A percentile compares a stretch with the other conserved stretches of the same genome.
Evolutionary conservation across 2,113 vertebrate genomes (phyloP).

Genomic region (Crypturellus undulatus): DNA sequence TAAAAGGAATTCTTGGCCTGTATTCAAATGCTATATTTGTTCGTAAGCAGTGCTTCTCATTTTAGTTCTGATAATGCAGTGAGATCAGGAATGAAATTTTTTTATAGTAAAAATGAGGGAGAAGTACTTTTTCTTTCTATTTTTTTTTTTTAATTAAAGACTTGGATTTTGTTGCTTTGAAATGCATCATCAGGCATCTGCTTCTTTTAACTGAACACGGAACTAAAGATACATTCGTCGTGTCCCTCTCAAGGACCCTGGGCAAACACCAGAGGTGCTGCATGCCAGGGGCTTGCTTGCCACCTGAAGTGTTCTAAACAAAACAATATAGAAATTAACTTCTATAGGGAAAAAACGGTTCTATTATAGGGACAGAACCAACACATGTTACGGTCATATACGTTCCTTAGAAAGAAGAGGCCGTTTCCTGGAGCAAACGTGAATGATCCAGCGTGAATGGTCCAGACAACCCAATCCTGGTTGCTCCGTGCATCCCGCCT

Average conservation of each 20-base stretch:
- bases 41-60: constrained; percentile 61
- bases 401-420: not conserved
- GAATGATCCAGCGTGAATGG: constrained; percentile 19
- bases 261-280: not conserved
- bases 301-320: not conserved
- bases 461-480: not conserved
- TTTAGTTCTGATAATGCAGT: constrained; percentile 64
- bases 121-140: not conserved
- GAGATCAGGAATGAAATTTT: constrained; percentile 61
- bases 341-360: constrained; percentile 1
- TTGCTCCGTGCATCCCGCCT: not conserved
- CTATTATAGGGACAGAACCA: not conserved
- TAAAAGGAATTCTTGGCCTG: constrained; percentile 72
- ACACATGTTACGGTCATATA: not conserved
- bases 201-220: not conserved
- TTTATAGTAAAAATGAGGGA: not conserved
- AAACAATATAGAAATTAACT: not conserved
- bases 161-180: not conserved
- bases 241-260: not conserved
- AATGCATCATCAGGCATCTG: not conserved
- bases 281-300: not conserved
- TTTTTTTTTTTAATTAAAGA: not conserved
- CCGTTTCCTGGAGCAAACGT: not conserved
- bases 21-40: constrained; percentile 69
- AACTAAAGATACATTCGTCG: not conserved